Evolutionary conservation across 2,113 vertebrate species (phyloP), one percentile per base, ranked within the genome.

Genomic region (Eclectus roratus): DNA sequence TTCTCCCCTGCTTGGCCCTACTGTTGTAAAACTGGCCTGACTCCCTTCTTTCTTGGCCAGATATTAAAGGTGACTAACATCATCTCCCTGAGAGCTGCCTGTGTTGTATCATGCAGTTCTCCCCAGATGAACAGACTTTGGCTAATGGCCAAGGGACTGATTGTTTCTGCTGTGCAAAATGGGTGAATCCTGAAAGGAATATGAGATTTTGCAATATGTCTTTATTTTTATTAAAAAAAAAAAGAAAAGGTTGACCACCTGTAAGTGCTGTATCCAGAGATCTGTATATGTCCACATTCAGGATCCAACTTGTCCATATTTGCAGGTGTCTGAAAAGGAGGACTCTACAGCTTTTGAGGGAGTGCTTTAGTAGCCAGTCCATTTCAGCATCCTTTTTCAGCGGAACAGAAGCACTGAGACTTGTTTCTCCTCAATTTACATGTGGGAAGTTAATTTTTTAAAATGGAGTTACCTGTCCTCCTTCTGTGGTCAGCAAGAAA

Each of bases 131-230:
- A 68, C 0, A 64, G 31, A 13, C 23, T 58, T 14, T 15, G 33
- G 33, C 29, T 39, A 79, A 61, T 13, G 41, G 41, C 13, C 0
- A 0, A 78, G 14, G 28, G 64, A 33, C 11, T 3, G 3, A 8
- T 19, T 1, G 1, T 21, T 43, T 50, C 43, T 46, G 6, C 35
- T 76, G 23, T 21, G 35, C 16, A 43, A 83, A 37, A 65, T 2
- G 10, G 6, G 25, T 39, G 8, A 47, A 88, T 84, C 27, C 16
- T 41, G 11, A 44, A 5, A 79, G 11, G 44, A 69, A 52, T 56
- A 35, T 49, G 33, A 66, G 18, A 37, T 28, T 25, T 60, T 94
- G 24, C n/a, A 78, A 84, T 61, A 16, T 44, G 29, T 29, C 44
- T 10, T 16, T 61, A 35, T 61, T 56, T 82, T 16, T 39, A 33